A percentile compares a stretch with the other conserved stretches of the same genome.
Conservation (phyloP, 2,113 vertebrate species). For the Serilophus lunatus region DNA sequence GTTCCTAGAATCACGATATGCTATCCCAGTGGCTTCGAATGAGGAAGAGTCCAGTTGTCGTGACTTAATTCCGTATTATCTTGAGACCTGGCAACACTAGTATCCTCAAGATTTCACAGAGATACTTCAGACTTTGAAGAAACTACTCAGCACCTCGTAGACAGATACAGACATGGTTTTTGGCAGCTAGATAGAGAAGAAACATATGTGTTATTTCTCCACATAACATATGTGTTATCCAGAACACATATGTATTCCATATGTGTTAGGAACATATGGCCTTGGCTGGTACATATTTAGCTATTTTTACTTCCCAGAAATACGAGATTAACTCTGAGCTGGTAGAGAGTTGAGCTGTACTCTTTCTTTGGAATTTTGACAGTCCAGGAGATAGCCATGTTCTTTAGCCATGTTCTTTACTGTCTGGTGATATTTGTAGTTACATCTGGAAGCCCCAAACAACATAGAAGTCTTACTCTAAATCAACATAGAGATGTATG, state of each 20-base stretch:
- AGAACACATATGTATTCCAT: neutral
- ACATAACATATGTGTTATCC: too few species aligned
- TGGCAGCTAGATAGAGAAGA: neutral
- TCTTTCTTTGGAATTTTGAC: neutral
- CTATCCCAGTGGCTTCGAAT: neutral
- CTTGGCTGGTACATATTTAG: neutral
- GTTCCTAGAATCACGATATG: neutral
- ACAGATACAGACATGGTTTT: neutral
- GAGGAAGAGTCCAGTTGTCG: neutral
- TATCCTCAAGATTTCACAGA: neutral
- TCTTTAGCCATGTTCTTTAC: neutral
- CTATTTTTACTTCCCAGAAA: neutral
- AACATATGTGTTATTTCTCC: neutral
- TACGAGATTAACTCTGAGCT: neutral
- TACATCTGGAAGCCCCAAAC: neutral
- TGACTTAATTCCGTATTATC: neutral
- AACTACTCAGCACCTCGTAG: neutral
- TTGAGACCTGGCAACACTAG: neutral
- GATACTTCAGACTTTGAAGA: neutral
- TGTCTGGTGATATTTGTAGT: neutral
- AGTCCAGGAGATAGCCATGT: neutral
- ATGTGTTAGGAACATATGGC: neutral
- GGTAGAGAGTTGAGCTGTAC: neutral
- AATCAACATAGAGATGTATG: neutral
- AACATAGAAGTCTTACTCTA: neutral